phyloP scores from a whole-genome alignment of 2,797 vertebrate genomes.

The Distichodus sexfasciatus region DNA sequence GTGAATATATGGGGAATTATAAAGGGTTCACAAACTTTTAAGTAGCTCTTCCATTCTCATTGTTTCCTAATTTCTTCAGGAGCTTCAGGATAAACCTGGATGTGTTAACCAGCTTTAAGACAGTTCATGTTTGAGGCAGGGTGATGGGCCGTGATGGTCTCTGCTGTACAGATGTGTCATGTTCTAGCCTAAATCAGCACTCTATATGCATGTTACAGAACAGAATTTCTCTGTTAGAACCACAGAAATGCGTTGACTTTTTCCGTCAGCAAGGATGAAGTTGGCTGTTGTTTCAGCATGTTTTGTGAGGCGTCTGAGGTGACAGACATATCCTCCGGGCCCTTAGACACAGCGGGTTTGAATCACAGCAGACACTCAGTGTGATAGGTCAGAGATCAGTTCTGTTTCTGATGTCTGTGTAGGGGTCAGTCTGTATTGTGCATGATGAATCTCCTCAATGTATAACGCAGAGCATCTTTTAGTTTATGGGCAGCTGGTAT shows the following conservation, averaged over 20 bases:
- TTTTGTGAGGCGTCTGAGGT: constrained; percentile 18
- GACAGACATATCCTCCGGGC: constrained; percentile 14
- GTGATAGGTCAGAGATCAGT: background rate
- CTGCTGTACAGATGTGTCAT: constrained; percentile 40
- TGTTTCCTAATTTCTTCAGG: background rate
- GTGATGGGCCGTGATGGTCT: background rate
- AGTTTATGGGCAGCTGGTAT: no score
- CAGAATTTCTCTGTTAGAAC: constrained; percentile 46
- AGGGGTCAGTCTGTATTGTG: no score
- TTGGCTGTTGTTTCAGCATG: constrained; percentile 32
- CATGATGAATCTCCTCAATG: no score
- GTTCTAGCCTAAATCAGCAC: no score
- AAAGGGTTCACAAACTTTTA: no score
- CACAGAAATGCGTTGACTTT: constrained; percentile 50
- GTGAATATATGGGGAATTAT: no score
- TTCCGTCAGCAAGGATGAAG: constrained; percentile 34
- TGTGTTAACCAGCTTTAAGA: background rate
- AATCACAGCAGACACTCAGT: constrained; percentile 31
- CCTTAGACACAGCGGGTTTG: constrained; percentile 26
- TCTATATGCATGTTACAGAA: constrained; percentile 51
- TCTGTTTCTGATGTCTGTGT: no score
- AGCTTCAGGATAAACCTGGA: background rate
- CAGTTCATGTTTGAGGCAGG: background rate
- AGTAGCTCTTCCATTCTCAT: background rate
- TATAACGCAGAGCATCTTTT: no score